Evolutionary conservation across 2,888 invertebrate species (phyloP).

Genomic region (Hetaerina titia): DNA sequence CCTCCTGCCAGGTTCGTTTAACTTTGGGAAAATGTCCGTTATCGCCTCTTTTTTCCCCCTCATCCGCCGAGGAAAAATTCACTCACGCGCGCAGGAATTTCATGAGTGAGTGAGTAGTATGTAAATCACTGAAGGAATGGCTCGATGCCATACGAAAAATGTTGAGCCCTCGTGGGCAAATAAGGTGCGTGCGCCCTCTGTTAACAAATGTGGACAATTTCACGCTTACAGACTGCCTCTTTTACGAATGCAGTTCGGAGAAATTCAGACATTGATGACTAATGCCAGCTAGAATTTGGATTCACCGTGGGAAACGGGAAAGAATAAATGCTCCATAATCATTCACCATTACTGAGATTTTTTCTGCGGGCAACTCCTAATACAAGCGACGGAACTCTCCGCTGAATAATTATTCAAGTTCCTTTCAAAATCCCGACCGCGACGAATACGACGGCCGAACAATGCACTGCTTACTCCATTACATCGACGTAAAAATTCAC

Average conservation of each 20-base stretch:
- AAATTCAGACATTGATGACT: not conserved
- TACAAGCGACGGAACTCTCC: not conserved
- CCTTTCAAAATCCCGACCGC: too few species aligned
- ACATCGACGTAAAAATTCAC: not conserved
- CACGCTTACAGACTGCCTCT: not conserved
- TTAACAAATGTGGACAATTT: not conserved
- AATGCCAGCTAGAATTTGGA: not conserved
- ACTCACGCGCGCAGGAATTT: slow-evolving; percentile 27
- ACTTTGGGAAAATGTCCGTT: slow-evolving; percentile 24
- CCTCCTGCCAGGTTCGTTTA: slow-evolving; percentile 32
- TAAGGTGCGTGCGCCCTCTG: not conserved
- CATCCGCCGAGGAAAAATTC: not conserved
- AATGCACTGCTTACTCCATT: not conserved
- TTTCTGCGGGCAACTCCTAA: not conserved
- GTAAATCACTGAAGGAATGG: slow-evolving; percentile 9
- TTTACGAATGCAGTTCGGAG: not conserved
- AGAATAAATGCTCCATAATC: not conserved
- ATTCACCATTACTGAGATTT: not conserved
- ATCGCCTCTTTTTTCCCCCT: slow-evolving; percentile 8
- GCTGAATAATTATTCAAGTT: not conserved
- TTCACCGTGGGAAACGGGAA: not conserved
- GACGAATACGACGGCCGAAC: too few species aligned
- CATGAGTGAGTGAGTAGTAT: slow-evolving; percentile 16
- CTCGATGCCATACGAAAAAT: not conserved
- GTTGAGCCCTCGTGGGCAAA: not conserved